Conservation (phyloP, 1,140 invertebrate species). For the Babylonia areolata region DNA sequence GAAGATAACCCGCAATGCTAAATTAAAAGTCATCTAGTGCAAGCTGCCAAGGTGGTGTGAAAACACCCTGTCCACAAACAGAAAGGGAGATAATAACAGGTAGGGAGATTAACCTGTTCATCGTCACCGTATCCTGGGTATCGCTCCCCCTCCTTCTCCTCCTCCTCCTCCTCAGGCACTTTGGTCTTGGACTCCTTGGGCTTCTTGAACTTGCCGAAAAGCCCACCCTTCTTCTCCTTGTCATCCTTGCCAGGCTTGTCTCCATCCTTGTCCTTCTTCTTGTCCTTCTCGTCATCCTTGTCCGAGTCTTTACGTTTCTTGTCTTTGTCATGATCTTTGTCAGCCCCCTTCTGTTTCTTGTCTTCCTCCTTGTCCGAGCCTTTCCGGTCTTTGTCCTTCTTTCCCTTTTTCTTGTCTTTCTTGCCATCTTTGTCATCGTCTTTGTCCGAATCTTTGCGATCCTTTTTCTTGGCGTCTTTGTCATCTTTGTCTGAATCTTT, state of each 20-base stretch:
- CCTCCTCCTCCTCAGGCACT: neutral
- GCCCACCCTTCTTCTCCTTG: slow-evolving; percentile 27
- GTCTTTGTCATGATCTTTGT: neutral
- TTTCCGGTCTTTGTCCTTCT: neutral
- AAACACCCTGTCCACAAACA: neutral
- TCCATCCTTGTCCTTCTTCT: slow-evolving; percentile 24
- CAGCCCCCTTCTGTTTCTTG: neutral
- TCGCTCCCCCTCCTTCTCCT: neutral
- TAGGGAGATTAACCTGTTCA: slow-evolving; percentile 22
- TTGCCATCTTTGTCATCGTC: neutral
- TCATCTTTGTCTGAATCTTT: too few relatives aligned
- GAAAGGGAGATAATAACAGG: neutral
- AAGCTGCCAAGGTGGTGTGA: neutral
- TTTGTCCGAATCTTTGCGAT: slow-evolving; percentile 15
- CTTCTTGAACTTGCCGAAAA: slow-evolving; percentile 43
- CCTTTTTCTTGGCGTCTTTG: neutral
- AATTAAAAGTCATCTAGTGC: neutral
- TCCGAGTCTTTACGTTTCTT: slow-evolving; percentile 13
- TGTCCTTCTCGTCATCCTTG: slow-evolving; percentile 37
- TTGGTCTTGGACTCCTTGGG: slow-evolving; percentile 31
- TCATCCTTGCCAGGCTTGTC: slow-evolving; percentile 5
- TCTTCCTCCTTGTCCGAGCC: too few relatives aligned
- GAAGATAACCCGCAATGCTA: neutral
- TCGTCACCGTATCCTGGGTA: neutral
- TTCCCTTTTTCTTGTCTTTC: neutral